Evolutionary conservation across 2,113 vertebrate species (phyloP).

Genomic region (Rhodinocichla rosea): DNA sequence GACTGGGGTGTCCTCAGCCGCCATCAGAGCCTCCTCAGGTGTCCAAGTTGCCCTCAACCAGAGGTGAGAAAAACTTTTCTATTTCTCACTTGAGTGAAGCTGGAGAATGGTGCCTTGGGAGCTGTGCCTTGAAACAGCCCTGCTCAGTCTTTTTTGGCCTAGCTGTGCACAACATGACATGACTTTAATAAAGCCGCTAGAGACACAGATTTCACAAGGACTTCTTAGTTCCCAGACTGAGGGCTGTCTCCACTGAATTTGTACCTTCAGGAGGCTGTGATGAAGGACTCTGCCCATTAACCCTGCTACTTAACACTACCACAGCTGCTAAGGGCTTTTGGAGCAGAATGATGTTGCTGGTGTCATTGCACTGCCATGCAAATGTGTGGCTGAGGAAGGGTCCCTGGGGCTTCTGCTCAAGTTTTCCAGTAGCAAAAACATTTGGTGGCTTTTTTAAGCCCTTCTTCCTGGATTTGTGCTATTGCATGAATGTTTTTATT

Average conservation of each 20-base stretch:
- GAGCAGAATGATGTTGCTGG: background rate
- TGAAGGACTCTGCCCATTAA: background rate
- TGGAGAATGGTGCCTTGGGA: background rate
- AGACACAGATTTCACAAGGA: background rate
- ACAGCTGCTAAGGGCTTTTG: background rate
- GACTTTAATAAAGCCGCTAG: background rate
- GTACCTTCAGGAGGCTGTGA: background rate
- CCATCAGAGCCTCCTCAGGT: background rate
- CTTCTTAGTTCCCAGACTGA: background rate
- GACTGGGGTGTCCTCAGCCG: background rate
- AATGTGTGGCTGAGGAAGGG: background rate
- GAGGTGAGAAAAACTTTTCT: background rate
- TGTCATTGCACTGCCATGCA: background rate
- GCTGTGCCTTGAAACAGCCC: background rate
- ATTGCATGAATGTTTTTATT: conserved; percentile 9
- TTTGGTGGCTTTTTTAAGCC: background rate
- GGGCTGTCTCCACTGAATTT: background rate
- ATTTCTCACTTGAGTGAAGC: background rate
- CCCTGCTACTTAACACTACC: background rate
- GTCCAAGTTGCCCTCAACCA: background rate
- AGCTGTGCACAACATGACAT: background rate
- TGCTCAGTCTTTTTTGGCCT: background rate
- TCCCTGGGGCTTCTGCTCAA: background rate
- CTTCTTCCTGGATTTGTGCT: conserved; percentile 17
- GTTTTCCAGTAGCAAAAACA: background rate